Conservation (phyloP, 2,888 invertebrate species). For the Anoplius nigerrimus region DNA sequence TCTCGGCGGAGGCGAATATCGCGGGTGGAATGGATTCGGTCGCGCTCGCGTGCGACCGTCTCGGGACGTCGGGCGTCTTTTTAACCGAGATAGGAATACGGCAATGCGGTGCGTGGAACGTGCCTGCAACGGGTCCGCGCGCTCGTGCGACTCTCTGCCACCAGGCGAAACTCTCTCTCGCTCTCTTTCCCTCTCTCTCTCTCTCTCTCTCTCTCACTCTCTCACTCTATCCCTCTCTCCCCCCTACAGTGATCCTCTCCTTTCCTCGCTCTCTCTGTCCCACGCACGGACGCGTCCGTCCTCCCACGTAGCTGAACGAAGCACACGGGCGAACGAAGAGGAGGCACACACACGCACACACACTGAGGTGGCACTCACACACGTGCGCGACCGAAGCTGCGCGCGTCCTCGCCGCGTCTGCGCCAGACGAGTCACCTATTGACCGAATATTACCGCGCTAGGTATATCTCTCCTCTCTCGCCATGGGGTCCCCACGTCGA, state of each 20-base stretch:
- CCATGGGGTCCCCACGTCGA: background rate
- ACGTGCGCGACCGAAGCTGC: conserved; percentile 23
- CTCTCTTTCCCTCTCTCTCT: conserved; percentile 28
- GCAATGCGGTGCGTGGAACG: conserved; percentile 65
- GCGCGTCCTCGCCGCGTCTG: conserved; percentile 64
- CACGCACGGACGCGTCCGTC: background rate
- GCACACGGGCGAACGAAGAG: background rate
- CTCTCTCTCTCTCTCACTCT: conserved; percentile 6
- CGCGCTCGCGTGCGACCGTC: no score
- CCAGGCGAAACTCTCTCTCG: conserved; percentile 49
- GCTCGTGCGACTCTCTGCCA: conserved; percentile 48
- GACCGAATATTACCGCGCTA: conserved; percentile 65
- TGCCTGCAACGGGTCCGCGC: conserved; percentile 48
- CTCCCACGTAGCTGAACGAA: background rate
- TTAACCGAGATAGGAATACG: conserved; percentile 48
- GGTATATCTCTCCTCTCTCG: conserved; percentile 7
- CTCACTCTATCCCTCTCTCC: conserved; percentile 26
- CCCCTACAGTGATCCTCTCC: background rate
- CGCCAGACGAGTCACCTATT: conserved; percentile 70
- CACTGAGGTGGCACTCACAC: conserved; percentile 31
- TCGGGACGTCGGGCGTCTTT: background rate
- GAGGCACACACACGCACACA: conserved; percentile 5
- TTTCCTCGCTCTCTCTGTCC: background rate
- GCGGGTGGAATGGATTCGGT: no score
- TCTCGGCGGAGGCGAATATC: no score